phyloP scores from a whole-genome alignment of 2,888 invertebrate species.

The Platynereis dumerilii region DNA sequence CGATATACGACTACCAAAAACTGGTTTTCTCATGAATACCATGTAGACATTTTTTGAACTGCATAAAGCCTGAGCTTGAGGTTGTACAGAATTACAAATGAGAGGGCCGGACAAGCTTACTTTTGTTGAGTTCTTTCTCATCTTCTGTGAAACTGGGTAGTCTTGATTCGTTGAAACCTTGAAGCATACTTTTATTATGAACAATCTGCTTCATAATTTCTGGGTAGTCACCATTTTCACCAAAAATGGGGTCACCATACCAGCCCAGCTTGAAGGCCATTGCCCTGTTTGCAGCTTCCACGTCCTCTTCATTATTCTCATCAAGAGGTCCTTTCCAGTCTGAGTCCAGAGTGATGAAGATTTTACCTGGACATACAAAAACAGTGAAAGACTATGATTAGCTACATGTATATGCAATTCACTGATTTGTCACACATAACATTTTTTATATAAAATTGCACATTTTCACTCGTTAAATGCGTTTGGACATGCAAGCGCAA shows the following conservation, averaged over 20 bases:
- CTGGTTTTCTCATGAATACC: too few relatives aligned
- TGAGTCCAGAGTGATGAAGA: constrained; percentile 33
- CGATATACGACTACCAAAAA: too few relatives aligned
- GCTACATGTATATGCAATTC: too few relatives aligned
- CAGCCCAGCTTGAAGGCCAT: constrained; percentile 45
- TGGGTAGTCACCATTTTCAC: constrained; percentile 47
- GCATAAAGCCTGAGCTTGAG: too few relatives aligned
- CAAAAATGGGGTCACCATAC: constrained; percentile 54
- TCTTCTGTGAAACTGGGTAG: constrained; percentile 55
- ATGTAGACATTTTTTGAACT: too few relatives aligned
- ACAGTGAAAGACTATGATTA: neutral
- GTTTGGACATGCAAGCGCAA: too few relatives aligned
- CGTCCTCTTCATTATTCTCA: constrained; percentile 21
- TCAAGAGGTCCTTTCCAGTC: constrained; percentile 39
- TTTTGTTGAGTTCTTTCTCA: constrained; percentile 47
- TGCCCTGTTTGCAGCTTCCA: constrained; percentile 29
- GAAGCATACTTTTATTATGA: constrained; percentile 1
- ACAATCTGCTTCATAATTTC: constrained; percentile 23
- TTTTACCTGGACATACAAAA: constrained; percentile 24
- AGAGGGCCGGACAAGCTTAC: constrained; percentile 45
- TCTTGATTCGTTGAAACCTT: constrained; percentile 38
- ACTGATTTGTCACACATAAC: too few relatives aligned
- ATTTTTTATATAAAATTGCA: too few relatives aligned
- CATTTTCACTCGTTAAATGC: too few relatives aligned
- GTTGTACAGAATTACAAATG: too few relatives aligned